Percentiles rank a stretch among this genome's conserved stretches.
Evolutionary conservation across 2,113 vertebrate species (phyloP).

Genomic region (Petromus typicus): DNA sequence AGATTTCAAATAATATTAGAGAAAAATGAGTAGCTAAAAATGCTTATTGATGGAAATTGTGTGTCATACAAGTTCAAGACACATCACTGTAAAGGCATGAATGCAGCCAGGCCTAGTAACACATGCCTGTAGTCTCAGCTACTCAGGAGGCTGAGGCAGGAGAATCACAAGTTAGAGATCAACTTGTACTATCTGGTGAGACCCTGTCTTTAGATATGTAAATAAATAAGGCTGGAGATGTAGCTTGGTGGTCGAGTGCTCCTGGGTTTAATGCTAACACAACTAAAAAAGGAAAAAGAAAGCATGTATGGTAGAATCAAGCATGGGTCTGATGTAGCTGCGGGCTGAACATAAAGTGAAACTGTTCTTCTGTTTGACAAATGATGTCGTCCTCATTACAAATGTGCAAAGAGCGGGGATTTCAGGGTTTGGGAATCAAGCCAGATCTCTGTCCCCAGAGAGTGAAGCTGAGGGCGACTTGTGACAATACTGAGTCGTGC

Average conservation of each 20-base stretch:
- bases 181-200: neutral
- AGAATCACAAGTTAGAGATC: neutral
- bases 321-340: neutral
- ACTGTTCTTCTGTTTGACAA: neutral
- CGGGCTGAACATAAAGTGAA: neutral
- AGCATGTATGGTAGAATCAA: neutral
- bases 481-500: neutral
- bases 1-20: neutral
- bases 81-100: neutral
- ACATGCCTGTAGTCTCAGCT: neutral
- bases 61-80: neutral
- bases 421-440: neutral
- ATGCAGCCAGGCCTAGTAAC: neutral
- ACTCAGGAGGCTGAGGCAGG: neutral
- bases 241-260: neutral
- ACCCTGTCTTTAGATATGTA: neutral
- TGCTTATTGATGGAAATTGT: neutral
- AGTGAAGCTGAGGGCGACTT: neutral
- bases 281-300: neutral
- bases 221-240: neutral
- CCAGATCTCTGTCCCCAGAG: neutral
- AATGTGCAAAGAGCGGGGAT: neutral
- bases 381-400: neutral
- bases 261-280: neutral
- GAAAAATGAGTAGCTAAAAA: neutral